Base-by-base conservation (phyloP, 2,888 invertebrate genomes). In the Nysson spinosus region DNA sequence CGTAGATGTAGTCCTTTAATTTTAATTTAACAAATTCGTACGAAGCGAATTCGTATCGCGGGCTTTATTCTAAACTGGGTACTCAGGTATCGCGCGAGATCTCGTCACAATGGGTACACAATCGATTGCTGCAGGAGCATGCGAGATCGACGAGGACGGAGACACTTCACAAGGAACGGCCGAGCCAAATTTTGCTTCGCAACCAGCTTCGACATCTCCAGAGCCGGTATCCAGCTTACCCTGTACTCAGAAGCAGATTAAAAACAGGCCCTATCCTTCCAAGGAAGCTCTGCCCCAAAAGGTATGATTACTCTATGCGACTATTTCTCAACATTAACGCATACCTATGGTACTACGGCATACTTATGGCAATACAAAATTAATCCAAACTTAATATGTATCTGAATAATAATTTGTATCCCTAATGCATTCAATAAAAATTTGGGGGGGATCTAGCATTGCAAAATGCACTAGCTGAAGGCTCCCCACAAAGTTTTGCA, bases 171-270 rank as follows among this genome's bases (percentile, higher is more conserved):
- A 85, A 64, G 83, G 83, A 67, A 82, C 83, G 65, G 82, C 81
- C 50, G 87, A 87, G 66, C 80, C 83, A 24, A 85, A 82, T 80
- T 89, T 84, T 80, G 67, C 74, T 47, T 81, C 83, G 72, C 86
- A 86, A 57, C 88, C 88, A n/a, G n/a, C n/a, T 40, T 83, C 89
- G 76, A 83, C 87, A 68, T 88, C 90, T 81, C 88, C 90, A 83
- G 84, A 89, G 88, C 82, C 83, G 43, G 76, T 82, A 75, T 57
- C 81, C 78, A 51, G 65, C 19, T 12, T 65, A 37, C 34, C 32
- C 40, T 91, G 91, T 70, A 92, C 91, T 75, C 84, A 84, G 81
- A 86, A 85, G 81, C 84, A 84, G 80, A 82, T 84, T 92, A 93
- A 87, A 87, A 88, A 90, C 44, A 89, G 91, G 79, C 89, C 89